Evolutionary conservation across 2,113 vertebrate genomes (phyloP).

Genomic region (Mormyrus iriodes): DNA sequence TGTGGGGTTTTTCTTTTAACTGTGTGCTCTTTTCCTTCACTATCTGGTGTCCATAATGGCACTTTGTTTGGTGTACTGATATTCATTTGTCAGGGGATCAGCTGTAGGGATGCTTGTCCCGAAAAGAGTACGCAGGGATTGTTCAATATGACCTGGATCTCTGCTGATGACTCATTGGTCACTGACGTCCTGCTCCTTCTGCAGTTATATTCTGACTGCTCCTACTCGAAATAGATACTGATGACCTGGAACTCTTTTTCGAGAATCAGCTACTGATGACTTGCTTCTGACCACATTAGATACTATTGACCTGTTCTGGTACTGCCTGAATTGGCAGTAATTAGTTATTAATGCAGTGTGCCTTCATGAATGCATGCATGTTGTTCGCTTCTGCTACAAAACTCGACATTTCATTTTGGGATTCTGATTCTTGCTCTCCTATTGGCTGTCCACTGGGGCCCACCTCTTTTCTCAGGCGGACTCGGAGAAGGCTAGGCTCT

Average conservation of each 20-base stretch:
- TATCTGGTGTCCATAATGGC: not conserved
- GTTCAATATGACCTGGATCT: not conserved
- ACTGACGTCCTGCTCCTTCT: not conserved
- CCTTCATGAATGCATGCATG: conserved; percentile 3
- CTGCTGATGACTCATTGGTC: not conserved
- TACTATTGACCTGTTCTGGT: not conserved
- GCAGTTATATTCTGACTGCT: not conserved
- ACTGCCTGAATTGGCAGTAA: not conserved
- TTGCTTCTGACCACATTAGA: not conserved
- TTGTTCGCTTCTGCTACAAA: conserved; percentile 9
- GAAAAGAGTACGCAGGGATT: not conserved
- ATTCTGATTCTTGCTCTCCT: conserved; percentile 33
- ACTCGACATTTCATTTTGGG: conserved; percentile 17
- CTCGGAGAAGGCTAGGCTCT: conserved; percentile 78
- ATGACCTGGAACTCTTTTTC: not conserved
- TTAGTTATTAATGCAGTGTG: not conserved
- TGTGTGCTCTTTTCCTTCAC: not conserved
- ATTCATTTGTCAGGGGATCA: not conserved
- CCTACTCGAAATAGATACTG: not conserved
- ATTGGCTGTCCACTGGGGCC: conserved; percentile 10
- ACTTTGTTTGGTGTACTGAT: not conserved
- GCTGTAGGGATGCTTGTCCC: not conserved
- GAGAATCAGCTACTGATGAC: not conserved
- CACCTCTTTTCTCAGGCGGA: conserved; percentile 77
- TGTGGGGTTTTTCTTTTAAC: not conserved